Conservation (phyloP, 2,888 invertebrate species). For the Arctia plantaginis region DNA sequence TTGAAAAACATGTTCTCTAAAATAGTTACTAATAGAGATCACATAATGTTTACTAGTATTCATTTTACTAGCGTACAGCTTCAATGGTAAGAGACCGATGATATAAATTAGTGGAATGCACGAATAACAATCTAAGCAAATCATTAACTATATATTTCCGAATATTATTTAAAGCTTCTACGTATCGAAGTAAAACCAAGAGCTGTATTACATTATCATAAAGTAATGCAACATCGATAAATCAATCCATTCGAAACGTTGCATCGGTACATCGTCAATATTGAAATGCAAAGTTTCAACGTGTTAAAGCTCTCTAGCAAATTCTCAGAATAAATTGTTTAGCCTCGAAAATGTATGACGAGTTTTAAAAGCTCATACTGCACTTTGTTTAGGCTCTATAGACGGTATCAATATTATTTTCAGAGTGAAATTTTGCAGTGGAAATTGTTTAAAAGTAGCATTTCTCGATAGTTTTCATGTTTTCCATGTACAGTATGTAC, state of each 20-base stretch:
- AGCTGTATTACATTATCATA: not conserved
- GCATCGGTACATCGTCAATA: slow-evolving; percentile 21
- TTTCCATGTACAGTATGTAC: too few species aligned
- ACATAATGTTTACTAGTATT: too few species aligned
- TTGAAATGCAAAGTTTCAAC: slow-evolving; percentile 29
- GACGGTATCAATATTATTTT: slow-evolving; percentile 12
- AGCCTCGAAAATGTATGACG: slow-evolving; percentile 25
- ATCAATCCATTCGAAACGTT: slow-evolving; percentile 28
- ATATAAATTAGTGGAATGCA: too few species aligned
- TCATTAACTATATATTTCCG: too few species aligned
- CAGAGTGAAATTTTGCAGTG: not conserved
- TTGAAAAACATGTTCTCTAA: too few species aligned
- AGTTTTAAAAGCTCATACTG: slow-evolving; percentile 24
- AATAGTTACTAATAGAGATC: too few species aligned
- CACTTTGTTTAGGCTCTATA: not conserved
- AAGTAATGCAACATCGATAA: slow-evolving; percentile 15
- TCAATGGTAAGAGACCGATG: too few species aligned
- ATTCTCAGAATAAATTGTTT: slow-evolving; percentile 40
- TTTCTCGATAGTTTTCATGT: too few species aligned
- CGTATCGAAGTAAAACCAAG: not conserved
- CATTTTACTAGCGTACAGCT: too few species aligned
- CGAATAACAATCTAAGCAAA: too few species aligned
- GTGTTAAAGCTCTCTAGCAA: slow-evolving; percentile 37
- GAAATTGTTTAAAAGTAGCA: not conserved
- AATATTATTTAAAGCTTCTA: too few species aligned